Base-by-base conservation (phyloP, 30 jellyfish, hydroid and myxozoan species). In the Cassiopea andromeda region DNA sequence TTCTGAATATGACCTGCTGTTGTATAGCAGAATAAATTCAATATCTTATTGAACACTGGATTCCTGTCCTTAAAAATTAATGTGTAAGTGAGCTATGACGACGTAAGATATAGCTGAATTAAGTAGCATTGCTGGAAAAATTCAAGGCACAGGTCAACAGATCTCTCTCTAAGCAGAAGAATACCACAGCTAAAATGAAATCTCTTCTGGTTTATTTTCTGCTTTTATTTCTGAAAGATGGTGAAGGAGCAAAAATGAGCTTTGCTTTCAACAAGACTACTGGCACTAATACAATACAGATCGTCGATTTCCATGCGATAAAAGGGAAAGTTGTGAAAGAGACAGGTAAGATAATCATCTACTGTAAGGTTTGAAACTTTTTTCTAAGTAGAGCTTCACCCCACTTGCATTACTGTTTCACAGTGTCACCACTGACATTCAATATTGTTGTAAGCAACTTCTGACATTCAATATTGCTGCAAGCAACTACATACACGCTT, bases 291-390 rank as follows among this genome's bases (percentile, higher is more conserved):
- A 70, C 49, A 43, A 43, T 87, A 73, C 84, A 67, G 57, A 49
- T 87, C 14, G 94, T 64, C 49, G 90, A 87, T 75, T 87, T 87
- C 57, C 90, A 87, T 17, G 45, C 69, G 5, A 68, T 87, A 49
- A 87, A 60, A 17, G 60, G 71, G 38, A 46, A 70, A 14, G 17
- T 8, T 4, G 82, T 87, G 67, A 78, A n/a, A 44, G 73, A 54
- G 68, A 80, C 70, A 18, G 74, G 94, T 87, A 87, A 64, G 73
- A 2, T 10, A 10, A 10, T 54, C 10, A 54, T 54, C 12, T 54
- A 27, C 38, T 27, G 38, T 27, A 27, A 27, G 38, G 38, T 27
- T 27, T 27, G 38, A 27, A 27, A 27, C 38, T 27, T 27, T 27
- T 27, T 27, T 27, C 38, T 27, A 27, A 7, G 14, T 58, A 58